phyloP scores from a whole-genome alignment of 2,888 invertebrate genomes.

The Chrysolina haemoptera region DNA sequence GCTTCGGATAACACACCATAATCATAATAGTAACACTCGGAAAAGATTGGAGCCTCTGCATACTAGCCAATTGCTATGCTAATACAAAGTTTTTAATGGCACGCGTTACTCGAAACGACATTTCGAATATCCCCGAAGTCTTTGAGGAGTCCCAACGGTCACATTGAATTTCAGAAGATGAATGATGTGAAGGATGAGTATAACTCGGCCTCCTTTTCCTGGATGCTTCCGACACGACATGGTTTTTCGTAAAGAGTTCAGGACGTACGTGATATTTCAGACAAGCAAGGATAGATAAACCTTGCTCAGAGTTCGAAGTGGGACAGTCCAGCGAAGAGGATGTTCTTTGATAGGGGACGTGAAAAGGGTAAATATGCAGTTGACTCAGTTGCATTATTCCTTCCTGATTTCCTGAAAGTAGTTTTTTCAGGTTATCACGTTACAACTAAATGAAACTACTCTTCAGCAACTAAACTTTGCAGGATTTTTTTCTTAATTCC shows the following conservation, averaged over 20 bases:
- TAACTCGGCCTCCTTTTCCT: slow-evolving; percentile 41
- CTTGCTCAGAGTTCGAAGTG: neutral
- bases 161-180: slow-evolving; percentile 32
- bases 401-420: neutral
- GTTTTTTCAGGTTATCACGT: neutral
- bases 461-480: no score
- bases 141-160: neutral
- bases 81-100: slow-evolving; percentile 40
- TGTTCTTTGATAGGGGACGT: neutral
- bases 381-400: neutral
- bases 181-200: slow-evolving; percentile 42
- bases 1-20: slow-evolving; percentile 36
- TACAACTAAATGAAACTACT: no score
- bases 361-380: neutral
- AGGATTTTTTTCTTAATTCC: no score
- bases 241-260: slow-evolving; percentile 38
- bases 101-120: slow-evolving; percentile 31
- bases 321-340: neutral
- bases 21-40: slow-evolving; percentile 39
- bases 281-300: slow-evolving; percentile 27
- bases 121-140: slow-evolving; percentile 3
- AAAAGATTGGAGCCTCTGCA: slow-evolving; percentile 40
- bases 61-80: slow-evolving; percentile 44
- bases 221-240: slow-evolving; percentile 42
- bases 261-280: slow-evolving; percentile 41